These are phyloP conservation scores for Gasteruption jaculator DNA, from an alignment of 2,888 invertebrate genomes.

Conservation along the genomic window DNA sequence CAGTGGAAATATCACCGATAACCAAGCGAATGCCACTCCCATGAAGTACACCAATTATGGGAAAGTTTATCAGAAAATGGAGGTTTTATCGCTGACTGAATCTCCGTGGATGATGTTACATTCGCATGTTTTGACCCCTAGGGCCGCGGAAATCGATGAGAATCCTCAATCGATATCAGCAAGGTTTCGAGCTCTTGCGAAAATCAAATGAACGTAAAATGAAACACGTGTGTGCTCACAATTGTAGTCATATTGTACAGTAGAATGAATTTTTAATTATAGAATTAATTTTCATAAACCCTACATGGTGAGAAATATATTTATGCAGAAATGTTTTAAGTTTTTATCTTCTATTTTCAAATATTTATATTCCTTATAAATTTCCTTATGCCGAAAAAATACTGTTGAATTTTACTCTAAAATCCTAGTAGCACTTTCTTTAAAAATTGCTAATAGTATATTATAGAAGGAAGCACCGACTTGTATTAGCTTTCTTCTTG, in stretches of 20 bases:
- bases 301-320: too few relatives aligned
- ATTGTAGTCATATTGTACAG: neutral
- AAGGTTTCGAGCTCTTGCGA: conserved; percentile 78
- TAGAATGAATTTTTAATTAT: too few relatives aligned
- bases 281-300: too few relatives aligned
- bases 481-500: too few relatives aligned
- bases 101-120: conserved; percentile 74
- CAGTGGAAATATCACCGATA: conserved; percentile 69
- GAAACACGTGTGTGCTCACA: neutral
- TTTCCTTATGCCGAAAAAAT: too few relatives aligned
- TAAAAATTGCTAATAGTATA: too few relatives aligned
- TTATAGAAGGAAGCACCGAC: too few relatives aligned
- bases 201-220: conserved; percentile 57
- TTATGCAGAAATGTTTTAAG: too few relatives aligned
- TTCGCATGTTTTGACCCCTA: conserved; percentile 76
- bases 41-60: conserved; percentile 67
- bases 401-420: too few relatives aligned
- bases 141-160: conserved; percentile 64
- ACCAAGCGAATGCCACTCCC: conserved; percentile 67
- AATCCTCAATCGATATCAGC: conserved; percentile 90
- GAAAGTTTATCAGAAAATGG: conserved; percentile 58
- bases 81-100: conserved; percentile 60
- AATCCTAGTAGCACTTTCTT: too few relatives aligned
- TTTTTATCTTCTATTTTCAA: too few relatives aligned
- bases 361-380: too few relatives aligned